phyloP scores from a whole-genome alignment of 2,797 vertebrate genomes.

The Oryzias sinensis region DNA sequence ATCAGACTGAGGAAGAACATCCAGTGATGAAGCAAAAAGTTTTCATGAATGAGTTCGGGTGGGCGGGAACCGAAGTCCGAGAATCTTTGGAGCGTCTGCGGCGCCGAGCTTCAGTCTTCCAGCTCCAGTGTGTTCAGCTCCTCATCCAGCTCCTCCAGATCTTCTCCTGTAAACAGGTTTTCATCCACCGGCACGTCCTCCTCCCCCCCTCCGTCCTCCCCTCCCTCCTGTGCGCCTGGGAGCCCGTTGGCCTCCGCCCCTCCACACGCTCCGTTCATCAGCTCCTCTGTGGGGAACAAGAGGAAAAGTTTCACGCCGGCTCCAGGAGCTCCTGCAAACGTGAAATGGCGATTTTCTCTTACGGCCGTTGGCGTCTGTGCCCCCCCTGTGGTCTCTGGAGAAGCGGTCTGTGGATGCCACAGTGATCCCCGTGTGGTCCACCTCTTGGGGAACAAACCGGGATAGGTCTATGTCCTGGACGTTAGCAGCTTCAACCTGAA shows the following conservation, averaged over 20 bases:
- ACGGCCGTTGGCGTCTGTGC: constrained; percentile 76
- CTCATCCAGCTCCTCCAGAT: constrained; percentile 96
- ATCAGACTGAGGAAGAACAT: too few relatives aligned
- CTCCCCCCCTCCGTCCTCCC: constrained; percentile 56
- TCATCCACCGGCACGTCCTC: constrained; percentile 95
- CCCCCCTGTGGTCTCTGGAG: constrained; percentile 54
- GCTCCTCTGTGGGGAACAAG: constrained; percentile 77
- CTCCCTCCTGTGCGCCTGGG: constrained; percentile 72
- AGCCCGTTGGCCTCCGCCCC: constrained; percentile 85
- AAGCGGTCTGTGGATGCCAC: constrained; percentile 90
- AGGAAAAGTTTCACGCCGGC: too few relatives aligned
- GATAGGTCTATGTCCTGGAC: constrained; percentile 91
- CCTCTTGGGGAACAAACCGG: constrained; percentile 90
- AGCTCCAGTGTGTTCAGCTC: constrained; percentile 93
- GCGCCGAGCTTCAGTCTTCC: constrained; percentile 76
- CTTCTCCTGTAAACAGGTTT: constrained; percentile 97
- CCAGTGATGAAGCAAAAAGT: too few relatives aligned
- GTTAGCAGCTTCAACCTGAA: constrained; percentile 65
- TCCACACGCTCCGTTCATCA: constrained; percentile 91
- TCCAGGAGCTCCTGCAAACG: too few relatives aligned
- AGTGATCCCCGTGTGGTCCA: constrained; percentile 92
- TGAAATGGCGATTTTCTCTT: constrained; percentile 37
- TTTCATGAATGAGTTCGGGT: too few relatives aligned
- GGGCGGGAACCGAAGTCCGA: too few relatives aligned
- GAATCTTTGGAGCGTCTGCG: constrained; percentile 22